Evolutionary conservation across 2,113 vertebrate species (phyloP).

Genomic region (Panthera leo): DNA sequence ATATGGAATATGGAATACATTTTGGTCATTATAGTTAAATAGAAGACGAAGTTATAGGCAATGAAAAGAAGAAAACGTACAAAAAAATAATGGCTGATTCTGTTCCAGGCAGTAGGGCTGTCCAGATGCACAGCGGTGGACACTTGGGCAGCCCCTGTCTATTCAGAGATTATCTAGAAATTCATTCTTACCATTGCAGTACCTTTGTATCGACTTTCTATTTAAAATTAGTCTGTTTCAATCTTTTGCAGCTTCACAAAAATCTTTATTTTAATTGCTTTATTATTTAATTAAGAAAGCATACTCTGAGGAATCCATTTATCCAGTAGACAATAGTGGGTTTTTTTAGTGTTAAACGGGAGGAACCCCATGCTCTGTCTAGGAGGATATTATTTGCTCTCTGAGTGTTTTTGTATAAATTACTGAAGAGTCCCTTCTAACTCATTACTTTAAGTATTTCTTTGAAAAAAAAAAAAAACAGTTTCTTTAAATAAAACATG

Average conservation of each 20-base stretch:
- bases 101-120: fast-evolving
- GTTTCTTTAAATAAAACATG: background rate
- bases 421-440: background rate
- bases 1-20: background rate
- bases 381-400: background rate
- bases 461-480: conserved; percentile 21
- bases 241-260: background rate
- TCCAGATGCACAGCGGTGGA: fast-evolving
- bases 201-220: background rate
- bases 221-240: background rate
- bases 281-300: conserved; percentile 31
- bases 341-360: background rate
- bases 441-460: conserved; percentile 8
- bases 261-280: conserved; percentile 54
- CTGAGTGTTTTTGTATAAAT: background rate
- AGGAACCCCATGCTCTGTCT: background rate
- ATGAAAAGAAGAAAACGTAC: background rate
- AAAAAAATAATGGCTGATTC: fast-evolving
- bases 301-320: background rate
- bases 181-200: background rate
- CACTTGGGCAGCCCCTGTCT: fast-evolving
- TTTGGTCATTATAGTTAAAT: background rate
- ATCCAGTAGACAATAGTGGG: background rate
- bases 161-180: background rate
- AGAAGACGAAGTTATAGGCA: background rate